These are phyloP conservation scores for Capitulum mitella DNA, from an alignment of 2,888 invertebrate genomes.

Conservation along the genomic window DNA sequence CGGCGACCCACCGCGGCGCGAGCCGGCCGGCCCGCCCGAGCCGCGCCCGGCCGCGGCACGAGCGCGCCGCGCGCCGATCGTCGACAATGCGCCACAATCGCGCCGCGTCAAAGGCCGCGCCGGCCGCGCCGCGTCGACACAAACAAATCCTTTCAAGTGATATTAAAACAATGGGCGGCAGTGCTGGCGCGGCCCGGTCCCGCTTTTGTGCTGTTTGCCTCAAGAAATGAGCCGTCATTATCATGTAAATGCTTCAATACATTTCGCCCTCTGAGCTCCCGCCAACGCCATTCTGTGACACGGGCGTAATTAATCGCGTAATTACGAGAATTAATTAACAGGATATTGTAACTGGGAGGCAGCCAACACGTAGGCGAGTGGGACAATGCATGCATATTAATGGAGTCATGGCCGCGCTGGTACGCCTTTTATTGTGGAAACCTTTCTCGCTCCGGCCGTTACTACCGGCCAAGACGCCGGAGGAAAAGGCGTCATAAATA, in stretches of 20 bases:
- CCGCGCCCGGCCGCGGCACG: neutral
- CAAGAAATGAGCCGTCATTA: conserved; percentile 16
- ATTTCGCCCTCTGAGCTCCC: neutral
- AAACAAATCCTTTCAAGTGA: conserved; percentile 21
- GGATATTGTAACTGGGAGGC: conserved; percentile 14
- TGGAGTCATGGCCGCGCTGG: neutral
- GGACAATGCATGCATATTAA: conserved; percentile 18
- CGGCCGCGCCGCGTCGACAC: neutral
- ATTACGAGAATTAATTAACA: conserved; percentile 21
- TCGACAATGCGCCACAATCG: neutral
- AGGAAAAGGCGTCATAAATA: neutral
- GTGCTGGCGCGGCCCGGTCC: neutral
- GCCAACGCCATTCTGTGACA: conserved; percentile 14
- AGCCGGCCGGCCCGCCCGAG: neutral
- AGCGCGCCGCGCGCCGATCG: neutral
- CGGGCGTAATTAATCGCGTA: conserved; percentile 19
- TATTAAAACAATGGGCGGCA: neutral
- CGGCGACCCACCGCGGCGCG: neutral
- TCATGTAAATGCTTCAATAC: conserved; percentile 23
- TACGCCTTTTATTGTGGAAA: conserved; percentile 14
- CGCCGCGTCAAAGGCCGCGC: neutral
- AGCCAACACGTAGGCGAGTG: neutral
- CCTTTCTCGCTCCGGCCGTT: neutral
- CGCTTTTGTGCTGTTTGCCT: conserved; percentile 19
- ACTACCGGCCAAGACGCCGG: neutral